Base-by-base conservation (phyloP, 2,113 vertebrate species). In the Myotis yumanensis region DNA sequence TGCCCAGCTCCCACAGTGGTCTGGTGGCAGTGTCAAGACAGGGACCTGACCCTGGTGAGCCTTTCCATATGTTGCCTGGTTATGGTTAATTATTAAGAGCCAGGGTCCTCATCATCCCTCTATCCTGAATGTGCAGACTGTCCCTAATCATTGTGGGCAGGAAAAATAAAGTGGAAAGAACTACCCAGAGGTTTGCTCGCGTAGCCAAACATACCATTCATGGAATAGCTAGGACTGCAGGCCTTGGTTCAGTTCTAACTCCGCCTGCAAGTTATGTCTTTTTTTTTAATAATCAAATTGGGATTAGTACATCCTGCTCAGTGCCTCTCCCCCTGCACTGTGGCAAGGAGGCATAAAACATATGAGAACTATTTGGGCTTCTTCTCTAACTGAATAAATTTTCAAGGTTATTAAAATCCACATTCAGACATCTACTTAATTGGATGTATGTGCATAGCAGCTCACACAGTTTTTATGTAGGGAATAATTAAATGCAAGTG, bases 371-470 rank as follows among this genome's bases (percentile, higher is more conserved):
- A 57, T 73, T 82, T 77, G 40, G 83, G 66, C 71, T 89, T 69
- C 90, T 87, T 64, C 46, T 54, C 54, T 92, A 96, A 97, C 88
- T 96, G 88, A 96, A 97, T 96, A 95, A 83, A 95, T 94, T 95
- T 87, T 95, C 95, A 94, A 96, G 90, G 95, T 97, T 97, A 95
- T 96, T 97, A 96, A 97, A 96, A 95, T 51, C 89, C 48, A 95
- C 75, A 93, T 86, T 94, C 92, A 92, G 94, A 95, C 80, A 96
- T 96, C 94, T 86, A 88, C 79, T 97, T 97, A 97, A 96, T 96
- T 96, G 92, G 95, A 95, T 96, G 48, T 96, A 96, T 96, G 94
- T 86, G 79, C 79, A 92, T 35, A 95, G 77, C 0, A 0, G 52
- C 92, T 91, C 88, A 75, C 77, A 37, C 66, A 48, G 73, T 92